phyloP scores from a whole-genome alignment of 1,140 invertebrate genomes.

The Eriosoma lanigerum region DNA sequence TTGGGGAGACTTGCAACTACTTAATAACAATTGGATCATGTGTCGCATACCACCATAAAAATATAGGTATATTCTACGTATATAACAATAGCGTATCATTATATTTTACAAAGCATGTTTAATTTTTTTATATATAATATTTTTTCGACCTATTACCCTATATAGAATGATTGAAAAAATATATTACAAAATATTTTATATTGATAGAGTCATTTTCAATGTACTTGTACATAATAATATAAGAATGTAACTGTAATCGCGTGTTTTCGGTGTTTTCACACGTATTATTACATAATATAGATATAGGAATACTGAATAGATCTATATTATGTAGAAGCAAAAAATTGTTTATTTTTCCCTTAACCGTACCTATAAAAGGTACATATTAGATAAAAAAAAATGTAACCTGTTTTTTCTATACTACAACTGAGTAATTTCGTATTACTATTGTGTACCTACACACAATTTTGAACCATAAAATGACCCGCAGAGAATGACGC shows the following conservation, averaged over 20 bases:
- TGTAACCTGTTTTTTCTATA: slow-evolving; percentile 20
- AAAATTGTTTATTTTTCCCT: slow-evolving; percentile 12
- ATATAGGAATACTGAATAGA: no score
- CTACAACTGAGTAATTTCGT: background rate
- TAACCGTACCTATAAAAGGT: background rate
- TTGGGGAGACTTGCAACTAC: no score
- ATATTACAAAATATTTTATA: background rate
- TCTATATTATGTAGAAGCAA: background rate
- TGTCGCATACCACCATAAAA: no score
- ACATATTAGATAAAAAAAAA: slow-evolving; percentile 30
- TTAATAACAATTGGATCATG: no score
- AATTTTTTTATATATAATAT: background rate
- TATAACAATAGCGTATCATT: background rate
- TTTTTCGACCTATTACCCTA: background rate
- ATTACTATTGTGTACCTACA: background rate
- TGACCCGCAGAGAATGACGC: slow-evolving; percentile 31
- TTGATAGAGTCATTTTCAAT: background rate
- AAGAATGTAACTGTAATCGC: background rate
- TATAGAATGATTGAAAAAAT: background rate
- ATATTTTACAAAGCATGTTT: background rate
- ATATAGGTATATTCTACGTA: background rate
- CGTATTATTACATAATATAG: slow-evolving; percentile 4
- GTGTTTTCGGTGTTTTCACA: slow-evolving; percentile 29
- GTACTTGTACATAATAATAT: no score
- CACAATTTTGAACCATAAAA: slow-evolving; percentile 6